Base-by-base conservation (phyloP, 1,140 invertebrate species). In the Psix sp. region DNA sequence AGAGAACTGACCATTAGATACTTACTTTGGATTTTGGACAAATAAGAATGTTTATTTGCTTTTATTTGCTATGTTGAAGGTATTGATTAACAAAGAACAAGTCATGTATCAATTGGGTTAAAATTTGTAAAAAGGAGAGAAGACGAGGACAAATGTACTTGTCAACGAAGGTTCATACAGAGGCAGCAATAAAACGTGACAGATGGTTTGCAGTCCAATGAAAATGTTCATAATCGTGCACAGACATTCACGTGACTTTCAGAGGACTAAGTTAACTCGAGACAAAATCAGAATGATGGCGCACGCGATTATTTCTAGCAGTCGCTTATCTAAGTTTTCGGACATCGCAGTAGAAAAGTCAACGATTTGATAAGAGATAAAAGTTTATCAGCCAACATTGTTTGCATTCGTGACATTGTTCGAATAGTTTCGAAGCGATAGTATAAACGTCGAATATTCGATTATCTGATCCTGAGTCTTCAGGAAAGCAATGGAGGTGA, bases 401-500 rank as follows among this genome's bases (percentile, higher is more conserved):
- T 46, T 52, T 52, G 40, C 18, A 63, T 63, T 63, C 16, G 13
- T 63, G 10, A 45, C 38, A 63, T 52, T 63, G 43, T 52, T 63
- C 39, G 40, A 52, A 63, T 63, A 63, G 59, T 63, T 63, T 63
- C 21, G 7, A 14, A 31, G 17, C 6, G 31, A 52, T 46, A 48
- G 5, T 24, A 6, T 45, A 38, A 63, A 52, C 36, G 39, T 45
- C 59, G 48, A 51, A 42, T 24, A 36, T 35, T 45, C n/a, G 6
- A 20, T 63, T 63, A 52, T 36, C 21, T 43, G 39, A 60, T 3
- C 16, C 16, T 46, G 17, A 24, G 18, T 29, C 7, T 13, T 26
- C 29, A 7, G 11, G 26, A 36, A 26, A n/a, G 21, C 4, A 18
- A n/a, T n/a, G n/a, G n/a, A n/a, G n/a, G n/a, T n/a, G n/a, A n/a